These are phyloP conservation scores for Podarcis siculus DNA, from an alignment of 2,797 vertebrate species.

Conservation along the genomic window DNA sequence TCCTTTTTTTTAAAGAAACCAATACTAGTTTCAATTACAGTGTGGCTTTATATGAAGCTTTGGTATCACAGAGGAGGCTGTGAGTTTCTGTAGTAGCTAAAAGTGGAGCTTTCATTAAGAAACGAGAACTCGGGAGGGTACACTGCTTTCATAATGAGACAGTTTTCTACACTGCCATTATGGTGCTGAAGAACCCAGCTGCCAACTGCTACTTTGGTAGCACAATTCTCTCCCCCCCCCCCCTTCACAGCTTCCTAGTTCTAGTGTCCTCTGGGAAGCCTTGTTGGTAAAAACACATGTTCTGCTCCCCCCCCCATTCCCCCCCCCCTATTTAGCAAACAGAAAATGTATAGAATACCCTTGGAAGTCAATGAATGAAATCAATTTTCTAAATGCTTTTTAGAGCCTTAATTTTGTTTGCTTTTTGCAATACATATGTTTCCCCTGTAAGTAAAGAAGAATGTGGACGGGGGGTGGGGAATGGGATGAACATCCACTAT, in stretches of 20 bases:
- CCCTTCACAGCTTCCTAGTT: constrained; percentile 62
- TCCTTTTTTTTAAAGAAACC: background rate
- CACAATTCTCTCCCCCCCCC: constrained; percentile 70
- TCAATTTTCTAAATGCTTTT: background rate
- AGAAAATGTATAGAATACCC: constrained; percentile 28
- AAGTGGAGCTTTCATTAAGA: constrained; percentile 69
- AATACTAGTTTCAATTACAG: constrained; percentile 1
- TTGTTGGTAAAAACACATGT: constrained; percentile 61
- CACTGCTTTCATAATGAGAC: constrained; percentile 66
- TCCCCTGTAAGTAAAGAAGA: background rate
- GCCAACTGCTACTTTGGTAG: constrained; percentile 68
- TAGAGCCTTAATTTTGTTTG: background rate
- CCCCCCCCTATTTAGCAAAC: constrained; percentile 65
- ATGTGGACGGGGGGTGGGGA: background rate
- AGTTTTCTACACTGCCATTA: constrained; percentile 62
- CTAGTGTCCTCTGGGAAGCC: constrained; percentile 63
- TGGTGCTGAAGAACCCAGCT: constrained; percentile 62
- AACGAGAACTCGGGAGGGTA: constrained; percentile 53
- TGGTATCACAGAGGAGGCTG: constrained; percentile 43
- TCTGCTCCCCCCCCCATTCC: constrained; percentile 15
- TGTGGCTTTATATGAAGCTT: background rate
- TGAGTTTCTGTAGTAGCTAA: constrained; percentile 51
- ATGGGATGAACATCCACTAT: too few relatives aligned
- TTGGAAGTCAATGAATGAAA: constrained; percentile 57
- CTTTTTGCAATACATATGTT: background rate